phyloP scores from a whole-genome alignment of 2,888 invertebrate genomes.

The Philhelius pedissequus region DNA sequence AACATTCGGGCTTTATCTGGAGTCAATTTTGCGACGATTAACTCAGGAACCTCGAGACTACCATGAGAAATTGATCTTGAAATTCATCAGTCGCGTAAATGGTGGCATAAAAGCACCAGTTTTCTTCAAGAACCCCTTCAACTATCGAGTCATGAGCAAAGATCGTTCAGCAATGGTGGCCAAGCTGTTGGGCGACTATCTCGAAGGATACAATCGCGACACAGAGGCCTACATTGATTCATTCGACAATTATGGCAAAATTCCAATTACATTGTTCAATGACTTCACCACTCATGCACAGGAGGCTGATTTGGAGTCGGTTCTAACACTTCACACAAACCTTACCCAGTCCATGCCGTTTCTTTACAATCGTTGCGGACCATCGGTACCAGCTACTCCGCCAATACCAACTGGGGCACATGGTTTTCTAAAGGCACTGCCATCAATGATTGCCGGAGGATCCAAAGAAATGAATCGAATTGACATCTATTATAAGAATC shows the following conservation, averaged over 20 bases:
- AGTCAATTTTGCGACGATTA: conserved; percentile 85
- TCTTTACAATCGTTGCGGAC: conserved; percentile 76
- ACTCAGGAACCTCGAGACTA: conserved; percentile 78
- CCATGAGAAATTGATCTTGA: conserved; percentile 83
- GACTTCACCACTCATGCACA: conserved; percentile 82
- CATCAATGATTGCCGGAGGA: conserved; percentile 73
- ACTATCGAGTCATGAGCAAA: conserved; percentile 86
- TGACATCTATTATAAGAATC: conserved; percentile 49
- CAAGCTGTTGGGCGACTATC: conserved; percentile 89
- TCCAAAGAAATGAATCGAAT: conserved; percentile 54
- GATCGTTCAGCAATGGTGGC: conserved; percentile 91
- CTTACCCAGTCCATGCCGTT: conserved; percentile 77
- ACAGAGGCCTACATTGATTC: conserved; percentile 88
- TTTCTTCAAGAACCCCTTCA: conserved; percentile 80
- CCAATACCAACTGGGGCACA: conserved; percentile 78
- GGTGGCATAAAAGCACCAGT: conserved; percentile 86
- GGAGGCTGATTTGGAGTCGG: conserved; percentile 77
- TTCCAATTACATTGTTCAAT: conserved; percentile 80
- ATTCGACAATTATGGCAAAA: conserved; percentile 82
- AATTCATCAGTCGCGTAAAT: conserved; percentile 87
- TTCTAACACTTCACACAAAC: conserved; percentile 77
- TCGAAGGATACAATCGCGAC: conserved; percentile 90
- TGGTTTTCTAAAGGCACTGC: conserved; percentile 78
- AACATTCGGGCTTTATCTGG: conserved; percentile 88
- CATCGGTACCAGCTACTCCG: conserved; percentile 75